Conservation (phyloP, 2,113 vertebrate species). For the Epinephelus moara region DNA sequence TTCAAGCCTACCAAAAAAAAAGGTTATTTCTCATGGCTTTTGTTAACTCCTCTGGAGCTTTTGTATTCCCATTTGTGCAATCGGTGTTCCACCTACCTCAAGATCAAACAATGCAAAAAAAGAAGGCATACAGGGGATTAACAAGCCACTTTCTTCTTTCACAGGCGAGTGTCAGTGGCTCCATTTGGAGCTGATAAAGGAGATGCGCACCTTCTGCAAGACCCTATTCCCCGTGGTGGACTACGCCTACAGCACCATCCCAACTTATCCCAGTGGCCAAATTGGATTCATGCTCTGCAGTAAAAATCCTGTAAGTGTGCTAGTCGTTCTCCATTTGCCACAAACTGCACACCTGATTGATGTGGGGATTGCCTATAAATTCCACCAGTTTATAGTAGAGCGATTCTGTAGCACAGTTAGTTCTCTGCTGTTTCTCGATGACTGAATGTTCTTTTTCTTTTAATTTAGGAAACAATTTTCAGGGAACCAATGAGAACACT, state of each 20-base stretch:
- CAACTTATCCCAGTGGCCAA: conserved; percentile 97
- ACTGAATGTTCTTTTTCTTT: background rate
- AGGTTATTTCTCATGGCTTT: too few species aligned
- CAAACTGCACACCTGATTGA: background rate
- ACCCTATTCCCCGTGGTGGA: conserved; percentile 95
- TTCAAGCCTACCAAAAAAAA: background rate
- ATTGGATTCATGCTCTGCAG: conserved; percentile 99
- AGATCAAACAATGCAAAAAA: background rate
- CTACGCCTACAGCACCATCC: conserved; percentile 97
- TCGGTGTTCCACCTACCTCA: background rate
- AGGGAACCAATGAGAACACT: conserved; percentile 89
- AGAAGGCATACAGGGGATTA: conserved; percentile 6
- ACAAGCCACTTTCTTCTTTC: conserved; percentile 4
- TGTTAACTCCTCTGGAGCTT: background rate
- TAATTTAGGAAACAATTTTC: conserved; percentile 91
- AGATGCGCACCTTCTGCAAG: conserved; percentile 97
- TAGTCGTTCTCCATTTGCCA: background rate
- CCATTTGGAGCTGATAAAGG: conserved; percentile 97
- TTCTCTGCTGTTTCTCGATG: background rate
- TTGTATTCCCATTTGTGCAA: background rate
- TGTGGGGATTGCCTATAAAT: background rate
- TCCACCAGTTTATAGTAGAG: background rate
- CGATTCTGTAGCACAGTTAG: background rate
- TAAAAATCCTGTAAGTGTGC: conserved; percentile 92
- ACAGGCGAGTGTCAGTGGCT: conserved; percentile 98